These are phyloP conservation scores for Amphipoea oculea DNA, from an alignment of 2,888 invertebrate species.

Conservation along the genomic window DNA sequence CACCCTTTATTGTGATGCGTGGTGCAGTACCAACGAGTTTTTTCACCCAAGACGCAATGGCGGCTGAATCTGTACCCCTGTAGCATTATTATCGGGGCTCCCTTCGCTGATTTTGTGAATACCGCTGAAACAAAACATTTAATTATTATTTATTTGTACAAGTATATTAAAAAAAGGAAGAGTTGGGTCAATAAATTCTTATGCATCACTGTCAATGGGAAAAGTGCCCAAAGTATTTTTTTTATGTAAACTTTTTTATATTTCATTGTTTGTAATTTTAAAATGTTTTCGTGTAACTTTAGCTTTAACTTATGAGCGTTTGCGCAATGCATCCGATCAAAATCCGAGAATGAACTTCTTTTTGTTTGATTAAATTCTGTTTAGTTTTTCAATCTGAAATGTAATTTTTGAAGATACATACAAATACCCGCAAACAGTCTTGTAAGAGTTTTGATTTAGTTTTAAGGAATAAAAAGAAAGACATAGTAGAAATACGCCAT, in stretches of 20 bases:
- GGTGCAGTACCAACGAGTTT: slow-evolving; percentile 33
- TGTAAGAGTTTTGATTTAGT: neutral
- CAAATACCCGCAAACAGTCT: neutral
- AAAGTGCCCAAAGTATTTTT: neutral
- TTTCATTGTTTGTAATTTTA: neutral
- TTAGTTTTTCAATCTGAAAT: neutral
- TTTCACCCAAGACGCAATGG: slow-evolving; percentile 19
- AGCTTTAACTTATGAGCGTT: neutral
- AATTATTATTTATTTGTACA: neutral
- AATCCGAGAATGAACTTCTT: neutral
- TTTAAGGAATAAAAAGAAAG: neutral
- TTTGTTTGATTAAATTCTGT: neutral
- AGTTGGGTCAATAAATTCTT: neutral
- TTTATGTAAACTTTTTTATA: neutral
- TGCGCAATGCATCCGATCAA: neutral
- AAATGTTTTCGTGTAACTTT: neutral
- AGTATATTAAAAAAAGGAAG: neutral
- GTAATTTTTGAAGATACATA: neutral
- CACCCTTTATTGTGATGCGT: slow-evolving; percentile 29
- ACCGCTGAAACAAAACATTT: slow-evolving; percentile 15
- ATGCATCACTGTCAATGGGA: neutral
- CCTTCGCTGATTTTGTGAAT: slow-evolving; percentile 19
- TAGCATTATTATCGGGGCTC: slow-evolving; percentile 16
- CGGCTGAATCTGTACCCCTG: slow-evolving; percentile 24
- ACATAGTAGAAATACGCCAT: neutral